phyloP scores from a whole-genome alignment of 2,888 invertebrate species.

The Junonia oenone region DNA sequence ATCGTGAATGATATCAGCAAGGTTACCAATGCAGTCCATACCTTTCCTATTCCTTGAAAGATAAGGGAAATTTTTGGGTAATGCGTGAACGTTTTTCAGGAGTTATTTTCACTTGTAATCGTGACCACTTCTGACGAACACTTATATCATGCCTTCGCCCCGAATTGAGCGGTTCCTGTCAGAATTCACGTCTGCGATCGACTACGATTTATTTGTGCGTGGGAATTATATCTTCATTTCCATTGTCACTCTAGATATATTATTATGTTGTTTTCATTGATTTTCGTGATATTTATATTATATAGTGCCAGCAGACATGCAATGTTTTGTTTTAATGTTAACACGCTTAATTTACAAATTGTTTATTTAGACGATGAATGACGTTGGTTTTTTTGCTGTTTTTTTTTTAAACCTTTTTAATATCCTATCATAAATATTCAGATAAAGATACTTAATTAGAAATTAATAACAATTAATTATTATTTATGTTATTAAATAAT shows the following conservation, averaged over 20 bases:
- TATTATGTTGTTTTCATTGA: slow-evolving; percentile 4
- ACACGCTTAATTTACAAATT: not conserved
- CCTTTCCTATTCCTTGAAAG: slow-evolving; percentile 38
- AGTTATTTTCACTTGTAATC: slow-evolving; percentile 56
- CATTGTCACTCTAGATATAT: slow-evolving; percentile 22
- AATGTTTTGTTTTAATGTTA: not conserved
- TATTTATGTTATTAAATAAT: too few species aligned
- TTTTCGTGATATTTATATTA: not conserved
- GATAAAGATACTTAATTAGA: too few species aligned
- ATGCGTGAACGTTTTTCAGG: slow-evolving; percentile 17
- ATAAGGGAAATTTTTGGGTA: slow-evolving; percentile 41
- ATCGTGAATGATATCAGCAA: slow-evolving; percentile 51
- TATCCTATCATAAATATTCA: too few species aligned
- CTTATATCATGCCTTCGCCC: slow-evolving; percentile 64
- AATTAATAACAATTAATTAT: too few species aligned
- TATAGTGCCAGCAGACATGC: not conserved
- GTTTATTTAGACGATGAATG: not conserved
- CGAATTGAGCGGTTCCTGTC: slow-evolving; percentile 75
- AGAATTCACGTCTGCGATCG: slow-evolving; percentile 59
- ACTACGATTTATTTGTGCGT: slow-evolving; percentile 62
- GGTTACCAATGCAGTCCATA: slow-evolving; percentile 38
- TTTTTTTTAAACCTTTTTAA: too few species aligned
- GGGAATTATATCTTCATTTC: slow-evolving; percentile 71
- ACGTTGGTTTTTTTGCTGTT: not conserved
- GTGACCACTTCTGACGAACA: slow-evolving; percentile 75